Percentiles rank a stretch among this genome's conserved stretches.
Conservation (phyloP, 1,140 invertebrate genomes). For the Penaeus vannamei region DNA sequence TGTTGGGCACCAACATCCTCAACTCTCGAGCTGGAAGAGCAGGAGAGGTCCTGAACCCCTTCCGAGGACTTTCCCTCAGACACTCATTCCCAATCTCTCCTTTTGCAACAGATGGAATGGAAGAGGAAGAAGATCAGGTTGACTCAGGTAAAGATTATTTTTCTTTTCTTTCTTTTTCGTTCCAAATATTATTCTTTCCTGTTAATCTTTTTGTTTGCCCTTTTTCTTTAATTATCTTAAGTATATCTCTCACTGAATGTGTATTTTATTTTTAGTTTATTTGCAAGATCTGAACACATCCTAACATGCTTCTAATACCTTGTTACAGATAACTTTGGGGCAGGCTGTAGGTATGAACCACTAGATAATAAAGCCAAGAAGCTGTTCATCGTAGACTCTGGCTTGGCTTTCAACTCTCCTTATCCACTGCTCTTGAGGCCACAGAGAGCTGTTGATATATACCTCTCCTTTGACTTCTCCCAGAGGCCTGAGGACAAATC, state of each 20-base stretch:
- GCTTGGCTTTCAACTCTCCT: constrained; percentile 75
- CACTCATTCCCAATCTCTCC: constrained; percentile 73
- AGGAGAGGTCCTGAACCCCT: constrained; percentile 74
- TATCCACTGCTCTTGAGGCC: constrained; percentile 73
- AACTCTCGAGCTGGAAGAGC: constrained; percentile 73
- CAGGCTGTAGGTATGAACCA: constrained; percentile 60
- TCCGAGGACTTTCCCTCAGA: constrained; percentile 73
- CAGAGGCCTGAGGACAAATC: constrained; percentile 71
- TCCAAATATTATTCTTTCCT: too few relatives aligned
- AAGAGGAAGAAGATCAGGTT: constrained; percentile 63
- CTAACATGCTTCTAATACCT: constrained; percentile 46
- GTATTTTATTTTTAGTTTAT: too few relatives aligned
- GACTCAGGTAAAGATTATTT: constrained; percentile 22
- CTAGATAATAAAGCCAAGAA: constrained; percentile 72
- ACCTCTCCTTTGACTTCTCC: constrained; percentile 75
- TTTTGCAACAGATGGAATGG: constrained; percentile 69
- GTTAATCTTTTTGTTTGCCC: too few relatives aligned
- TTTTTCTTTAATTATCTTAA: too few relatives aligned
- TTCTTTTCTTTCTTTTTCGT: background rate
- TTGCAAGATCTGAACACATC: constrained; percentile 19
- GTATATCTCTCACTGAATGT: too few relatives aligned
- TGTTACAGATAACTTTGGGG: constrained; percentile 60
- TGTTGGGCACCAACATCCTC: constrained; percentile 64
- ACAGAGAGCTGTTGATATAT: constrained; percentile 73
- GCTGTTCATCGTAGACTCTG: constrained; percentile 74